These are phyloP conservation scores for Lumbricus terrestris DNA, from an alignment of 2,888 invertebrate genomes.

Conservation along the genomic window DNA sequence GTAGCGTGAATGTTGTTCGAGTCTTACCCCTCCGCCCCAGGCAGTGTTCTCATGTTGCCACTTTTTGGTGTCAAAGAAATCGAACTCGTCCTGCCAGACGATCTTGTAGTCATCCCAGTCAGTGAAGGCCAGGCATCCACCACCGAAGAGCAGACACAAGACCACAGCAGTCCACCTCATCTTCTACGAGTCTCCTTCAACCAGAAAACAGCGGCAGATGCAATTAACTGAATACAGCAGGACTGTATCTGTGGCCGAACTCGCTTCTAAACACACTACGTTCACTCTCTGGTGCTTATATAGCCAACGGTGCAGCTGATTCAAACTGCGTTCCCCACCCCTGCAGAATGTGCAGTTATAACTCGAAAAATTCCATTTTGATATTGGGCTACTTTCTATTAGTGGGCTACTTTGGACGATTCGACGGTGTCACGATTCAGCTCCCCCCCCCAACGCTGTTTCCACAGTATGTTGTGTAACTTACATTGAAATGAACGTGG, in stretches of 20 bases:
- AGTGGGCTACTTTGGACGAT: not conserved
- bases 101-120: conserved; percentile 18
- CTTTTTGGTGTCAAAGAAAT: conserved; percentile 44
- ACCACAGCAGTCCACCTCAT: not conserved
- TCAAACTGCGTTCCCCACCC: no score
- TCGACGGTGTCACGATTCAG: not conserved
- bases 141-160: not conserved
- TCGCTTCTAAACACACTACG: not conserved
- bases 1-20: no score
- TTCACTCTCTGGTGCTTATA: not conserved
- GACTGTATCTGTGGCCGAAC: not conserved
- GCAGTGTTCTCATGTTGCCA: conserved; percentile 72
- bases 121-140: not conserved
- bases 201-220: no score
- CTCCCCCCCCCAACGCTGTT: no score
- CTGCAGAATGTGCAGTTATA: no score
- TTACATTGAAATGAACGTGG: not conserved
- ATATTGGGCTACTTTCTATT: not conserved
- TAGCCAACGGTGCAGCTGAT: not conserved
- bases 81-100: conserved; percentile 32
- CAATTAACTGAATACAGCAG: not conserved
- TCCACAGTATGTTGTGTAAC: not conserved
- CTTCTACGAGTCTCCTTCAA: not conserved
- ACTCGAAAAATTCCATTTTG: not conserved
- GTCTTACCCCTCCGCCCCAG: conserved; percentile 64